Conservation (phyloP, 2,888 invertebrate genomes). For the Agonopterix arenella region DNA sequence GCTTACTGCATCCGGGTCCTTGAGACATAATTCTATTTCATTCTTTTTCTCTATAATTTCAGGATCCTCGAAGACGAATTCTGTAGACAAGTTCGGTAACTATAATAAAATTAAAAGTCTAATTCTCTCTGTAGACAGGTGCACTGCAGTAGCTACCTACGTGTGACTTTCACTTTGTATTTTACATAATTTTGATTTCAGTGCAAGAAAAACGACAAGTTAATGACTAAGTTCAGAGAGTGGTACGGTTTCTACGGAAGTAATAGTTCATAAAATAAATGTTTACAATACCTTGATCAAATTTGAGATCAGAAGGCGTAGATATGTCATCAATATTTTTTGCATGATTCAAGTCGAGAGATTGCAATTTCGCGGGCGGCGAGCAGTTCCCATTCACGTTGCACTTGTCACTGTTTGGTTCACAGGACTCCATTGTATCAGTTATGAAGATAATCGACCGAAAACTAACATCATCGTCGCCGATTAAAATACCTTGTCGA, state of each 20-base stretch:
- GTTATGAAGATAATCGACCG: too few species aligned
- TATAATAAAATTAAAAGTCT: background rate
- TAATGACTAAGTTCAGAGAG: too few species aligned
- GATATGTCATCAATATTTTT: slow-evolving; percentile 75
- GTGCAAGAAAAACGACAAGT: too few species aligned
- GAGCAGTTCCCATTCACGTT: slow-evolving; percentile 54
- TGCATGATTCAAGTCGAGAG: slow-evolving; percentile 49
- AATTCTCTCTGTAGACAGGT: too few species aligned
- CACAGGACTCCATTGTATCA: slow-evolving; percentile 50
- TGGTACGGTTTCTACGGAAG: background rate
- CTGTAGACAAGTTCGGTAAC: slow-evolving; percentile 23
- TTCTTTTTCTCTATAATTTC: slow-evolving; percentile 78
- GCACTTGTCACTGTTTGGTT: slow-evolving; percentile 45
- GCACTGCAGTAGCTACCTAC: too few species aligned
- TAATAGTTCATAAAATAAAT: slow-evolving; percentile 10
- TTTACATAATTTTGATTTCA: too few species aligned
- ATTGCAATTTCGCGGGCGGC: slow-evolving; percentile 33
- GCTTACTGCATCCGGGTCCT: slow-evolving; percentile 53
- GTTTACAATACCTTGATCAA: slow-evolving; percentile 80
- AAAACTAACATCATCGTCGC: too few species aligned
- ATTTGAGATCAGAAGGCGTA: slow-evolving; percentile 80
- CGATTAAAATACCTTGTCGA: too few species aligned
- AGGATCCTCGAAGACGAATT: slow-evolving; percentile 79
- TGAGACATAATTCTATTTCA: slow-evolving; percentile 76
- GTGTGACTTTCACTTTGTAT: too few species aligned